Percentiles rank a stretch among this genome's conserved stretches.
Conservation (phyloP, 1,140 invertebrate genomes). For the Atta texana region DNA sequence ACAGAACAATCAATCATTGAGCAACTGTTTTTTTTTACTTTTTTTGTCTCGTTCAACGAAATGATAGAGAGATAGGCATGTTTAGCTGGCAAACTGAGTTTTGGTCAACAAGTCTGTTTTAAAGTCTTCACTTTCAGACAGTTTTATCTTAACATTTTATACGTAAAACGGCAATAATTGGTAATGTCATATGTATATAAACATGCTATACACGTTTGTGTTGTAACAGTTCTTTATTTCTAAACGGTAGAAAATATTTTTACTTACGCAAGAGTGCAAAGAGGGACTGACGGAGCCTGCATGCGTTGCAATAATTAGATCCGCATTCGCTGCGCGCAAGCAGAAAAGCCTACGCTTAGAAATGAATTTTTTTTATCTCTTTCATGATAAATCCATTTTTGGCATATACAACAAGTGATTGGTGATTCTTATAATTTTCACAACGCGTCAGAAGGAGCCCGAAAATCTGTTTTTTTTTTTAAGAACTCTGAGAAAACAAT, state of each 20-base stretch:
- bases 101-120: too few relatives aligned
- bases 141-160: slow-evolving; percentile 23
- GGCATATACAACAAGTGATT: slow-evolving; percentile 49
- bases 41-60: too few relatives aligned
- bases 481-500: background rate
- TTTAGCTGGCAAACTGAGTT: too few relatives aligned
- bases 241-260: slow-evolving; percentile 63
- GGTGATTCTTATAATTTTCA: slow-evolving; percentile 33
- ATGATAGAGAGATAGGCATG: too few relatives aligned
- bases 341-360: slow-evolving; percentile 46
- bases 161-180: slow-evolving; percentile 17
- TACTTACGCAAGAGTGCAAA: slow-evolving; percentile 63
- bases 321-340: slow-evolving; percentile 50
- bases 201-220: slow-evolving; percentile 37
- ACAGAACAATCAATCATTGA: too few relatives aligned
- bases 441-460: slow-evolving; percentile 3
- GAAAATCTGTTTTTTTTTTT: background rate
- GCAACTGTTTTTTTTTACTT: too few relatives aligned
- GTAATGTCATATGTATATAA: slow-evolving; percentile 24
- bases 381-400: slow-evolving; percentile 28
- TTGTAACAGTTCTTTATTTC: slow-evolving; percentile 62
- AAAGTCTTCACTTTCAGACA: background rate
- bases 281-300: slow-evolving; percentile 57
- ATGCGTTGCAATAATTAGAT: slow-evolving; percentile 62
- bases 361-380: slow-evolving; percentile 35